Evolutionary conservation across 2,797 vertebrate species (phyloP).

Genomic region (Protosalanx chinensis): DNA sequence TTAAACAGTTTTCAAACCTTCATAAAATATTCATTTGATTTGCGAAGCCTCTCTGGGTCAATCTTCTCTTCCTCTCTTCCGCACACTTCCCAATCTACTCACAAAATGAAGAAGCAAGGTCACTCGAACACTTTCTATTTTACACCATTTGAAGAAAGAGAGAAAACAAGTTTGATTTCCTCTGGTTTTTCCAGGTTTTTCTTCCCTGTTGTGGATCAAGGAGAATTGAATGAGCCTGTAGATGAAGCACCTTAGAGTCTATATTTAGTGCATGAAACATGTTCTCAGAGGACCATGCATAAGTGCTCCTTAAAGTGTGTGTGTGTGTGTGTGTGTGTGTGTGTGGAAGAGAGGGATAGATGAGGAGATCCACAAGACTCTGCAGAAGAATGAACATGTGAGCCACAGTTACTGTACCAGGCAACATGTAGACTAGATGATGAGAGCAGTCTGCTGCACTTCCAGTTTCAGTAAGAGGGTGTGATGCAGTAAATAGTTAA

Average conservation of each 20-base stretch:
- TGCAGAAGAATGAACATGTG: conserved; percentile 40
- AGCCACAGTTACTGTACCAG: conserved; percentile 27
- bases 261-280: conserved; percentile 26
- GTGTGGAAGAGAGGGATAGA: conserved; percentile 16
- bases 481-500: too few relatives aligned
- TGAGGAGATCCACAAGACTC: conserved; percentile 28
- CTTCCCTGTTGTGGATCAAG: conserved; percentile 14
- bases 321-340: conserved; percentile 23
- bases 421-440: neutral
- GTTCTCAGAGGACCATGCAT: conserved; percentile 23
- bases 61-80: neutral
- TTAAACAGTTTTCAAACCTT: neutral
- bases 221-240: neutral
- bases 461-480: neutral
- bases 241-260: conserved; percentile 10
- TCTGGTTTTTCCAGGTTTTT: conserved; percentile 7
- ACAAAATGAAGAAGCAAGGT: conserved; percentile 1
- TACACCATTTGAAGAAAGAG: neutral
- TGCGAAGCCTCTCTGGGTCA: neutral
- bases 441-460: neutral
- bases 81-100: conserved; percentile 1
- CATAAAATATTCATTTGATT: conserved; percentile 30
- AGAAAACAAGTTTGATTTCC: conserved; percentile 17
- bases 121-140: neutral
- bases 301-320: conserved; percentile 21